Conservation (phyloP, 2,797 vertebrate species). For the Periophthalmus magnuspinnatus region DNA sequence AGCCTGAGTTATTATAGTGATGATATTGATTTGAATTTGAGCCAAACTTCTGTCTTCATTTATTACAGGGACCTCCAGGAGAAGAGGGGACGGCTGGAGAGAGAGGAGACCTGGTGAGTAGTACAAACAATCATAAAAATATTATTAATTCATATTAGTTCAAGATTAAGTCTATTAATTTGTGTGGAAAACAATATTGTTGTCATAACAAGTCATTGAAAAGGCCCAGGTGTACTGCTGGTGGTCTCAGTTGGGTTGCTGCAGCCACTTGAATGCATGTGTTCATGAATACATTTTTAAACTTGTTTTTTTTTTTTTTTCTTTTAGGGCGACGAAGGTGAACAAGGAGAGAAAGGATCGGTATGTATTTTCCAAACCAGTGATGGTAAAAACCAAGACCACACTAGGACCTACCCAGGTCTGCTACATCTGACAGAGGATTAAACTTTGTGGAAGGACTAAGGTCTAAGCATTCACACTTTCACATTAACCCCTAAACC, state of each 20-base stretch:
- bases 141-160: not conserved
- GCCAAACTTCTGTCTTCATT: conserved; percentile 13
- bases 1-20: not conserved
- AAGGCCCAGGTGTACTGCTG: not conserved
- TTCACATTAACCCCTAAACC: too few species aligned
- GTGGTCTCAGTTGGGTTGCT: not conserved
- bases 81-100: conserved; percentile 88
- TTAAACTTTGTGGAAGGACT: too few species aligned
- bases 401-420: too few species aligned
- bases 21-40: not conserved
- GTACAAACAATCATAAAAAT: not conserved
- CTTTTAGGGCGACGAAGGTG: conserved; percentile 88
- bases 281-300: not conserved
- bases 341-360: conserved; percentile 89
- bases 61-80: conserved; percentile 83
- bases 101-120: conserved; percentile 86
- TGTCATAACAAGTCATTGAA: not conserved
- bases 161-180: not conserved
- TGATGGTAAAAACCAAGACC: not conserved
- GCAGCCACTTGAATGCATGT: not conserved
- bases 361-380: conserved; percentile 74
- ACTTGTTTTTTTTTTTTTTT: conserved; percentile 5
- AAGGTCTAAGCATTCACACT: too few species aligned
- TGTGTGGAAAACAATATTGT: too few species aligned
- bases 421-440: too few species aligned